Evolutionary conservation across 2,888 invertebrate species (phyloP), one percentile per base, ranked within the genome.

Genomic region (Ophonus ardosiacus): DNA sequence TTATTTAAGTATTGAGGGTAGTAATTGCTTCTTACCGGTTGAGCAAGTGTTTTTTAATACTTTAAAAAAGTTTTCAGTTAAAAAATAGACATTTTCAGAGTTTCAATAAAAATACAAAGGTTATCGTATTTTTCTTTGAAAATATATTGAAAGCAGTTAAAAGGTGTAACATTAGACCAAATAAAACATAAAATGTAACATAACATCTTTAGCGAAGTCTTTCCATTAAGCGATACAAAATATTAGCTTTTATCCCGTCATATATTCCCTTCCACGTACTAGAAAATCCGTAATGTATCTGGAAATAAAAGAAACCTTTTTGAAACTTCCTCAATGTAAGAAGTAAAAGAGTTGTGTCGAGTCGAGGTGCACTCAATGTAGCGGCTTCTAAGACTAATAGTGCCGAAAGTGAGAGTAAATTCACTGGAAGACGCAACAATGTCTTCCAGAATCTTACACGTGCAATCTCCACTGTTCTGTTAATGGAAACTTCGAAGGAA

Each of bases 401-500:
- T 31, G 38, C 24, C 15, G 68, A 68, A 68, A 68, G 68, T 74
- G 57, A 31, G 59, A 78, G 57, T 78, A 78, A 57, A 78, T 78
- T 78, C 57, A 57, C 18, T 57, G 57, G 57, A 78, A 78, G 59
- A 78, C 56, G 21, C 31, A 57, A 78, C 78, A 78, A 78, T 57
- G 78, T 78, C 31, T 31, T 57, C 21, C 31, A 78, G 57, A 78
- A 78, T 78, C 57, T 57, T 57, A 78, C 78, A 78, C 78, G 57
- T 56, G 31, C 43, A 76, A 76, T 76, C 76, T 76, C 76, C 7
- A 31, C 43, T 83, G 59, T 83, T 83, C 61, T 51, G 83, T 81
- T 81, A 81, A 81, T 83, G 83, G 83, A 83, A 76, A 74, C 83
- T 21, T 57, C 38, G 65, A 74, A 74, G 83, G 83, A 83, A 76